A percentile compares a stretch with the other conserved stretches of the same genome.
Evolutionary conservation across 1,140 invertebrate genomes (phyloP).

Genomic region (Listronotus oregonensis): DNA sequence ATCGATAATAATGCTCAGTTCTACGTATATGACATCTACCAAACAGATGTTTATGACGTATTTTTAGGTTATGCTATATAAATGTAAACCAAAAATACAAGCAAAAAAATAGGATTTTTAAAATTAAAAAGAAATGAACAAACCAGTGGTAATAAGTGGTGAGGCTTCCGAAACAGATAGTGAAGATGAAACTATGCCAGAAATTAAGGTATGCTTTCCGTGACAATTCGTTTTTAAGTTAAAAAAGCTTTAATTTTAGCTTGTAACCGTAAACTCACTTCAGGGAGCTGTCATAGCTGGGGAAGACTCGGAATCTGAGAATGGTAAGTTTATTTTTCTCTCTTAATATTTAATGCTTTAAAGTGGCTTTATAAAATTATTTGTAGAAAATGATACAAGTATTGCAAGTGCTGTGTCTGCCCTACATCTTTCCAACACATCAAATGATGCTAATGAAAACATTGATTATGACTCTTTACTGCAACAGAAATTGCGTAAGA

Average conservation of each 20-base stretch:
- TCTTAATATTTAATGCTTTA: no score
- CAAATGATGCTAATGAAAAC: conserved; percentile 21
- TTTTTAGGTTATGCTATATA: no score
- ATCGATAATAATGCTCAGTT: no score
- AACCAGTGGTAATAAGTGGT: conserved; percentile 45
- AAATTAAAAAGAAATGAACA: conserved; percentile 26
- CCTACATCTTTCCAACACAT: conserved; percentile 28
- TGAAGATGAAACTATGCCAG: conserved; percentile 45
- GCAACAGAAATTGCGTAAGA: conserved; percentile 51
- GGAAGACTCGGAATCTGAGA: conserved; percentile 55
- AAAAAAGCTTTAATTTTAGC: conserved; percentile 17
- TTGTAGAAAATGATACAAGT: conserved; percentile 44
- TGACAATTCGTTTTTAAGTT: conserved; percentile 1
- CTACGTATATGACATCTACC: no score
- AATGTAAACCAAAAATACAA: no score
- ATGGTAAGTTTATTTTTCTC: conserved; percentile 37
- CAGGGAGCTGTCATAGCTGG: conserved; percentile 51
- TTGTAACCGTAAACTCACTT: conserved; percentile 36
- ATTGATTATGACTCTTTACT: conserved; percentile 47
- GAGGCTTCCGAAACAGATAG: conserved; percentile 55
- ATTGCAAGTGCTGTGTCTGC: conserved; percentile 47
- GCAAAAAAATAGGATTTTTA: no score
- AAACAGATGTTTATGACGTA: no score
- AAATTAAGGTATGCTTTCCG: conserved; percentile 23
- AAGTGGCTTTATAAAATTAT: background rate